phyloP scores from a whole-genome alignment of 2,113 vertebrate genomes.

The Opisthocomus hoazin region DNA sequence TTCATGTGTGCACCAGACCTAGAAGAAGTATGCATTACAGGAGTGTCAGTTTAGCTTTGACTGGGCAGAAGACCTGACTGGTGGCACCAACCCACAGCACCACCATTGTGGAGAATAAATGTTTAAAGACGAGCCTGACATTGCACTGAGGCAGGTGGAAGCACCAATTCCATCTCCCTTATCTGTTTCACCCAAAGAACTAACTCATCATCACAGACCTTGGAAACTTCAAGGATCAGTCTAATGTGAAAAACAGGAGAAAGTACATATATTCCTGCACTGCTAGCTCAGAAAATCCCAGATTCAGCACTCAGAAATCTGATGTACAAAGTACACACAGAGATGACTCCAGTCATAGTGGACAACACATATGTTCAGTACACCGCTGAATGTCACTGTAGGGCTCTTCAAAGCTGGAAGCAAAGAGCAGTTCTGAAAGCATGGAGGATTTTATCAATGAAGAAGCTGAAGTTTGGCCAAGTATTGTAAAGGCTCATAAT shows the following conservation, averaged over 20 bases:
- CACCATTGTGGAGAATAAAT: neutral
- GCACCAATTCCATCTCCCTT: neutral
- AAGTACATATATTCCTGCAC: neutral
- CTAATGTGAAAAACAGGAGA: neutral
- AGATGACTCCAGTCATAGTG: neutral
- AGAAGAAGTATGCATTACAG: neutral
- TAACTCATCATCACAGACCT: neutral
- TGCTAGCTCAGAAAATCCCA: neutral
- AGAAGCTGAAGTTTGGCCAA: neutral
- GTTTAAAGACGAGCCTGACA: neutral
- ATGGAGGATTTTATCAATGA: neutral
- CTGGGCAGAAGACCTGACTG: neutral
- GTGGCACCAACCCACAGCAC: neutral
- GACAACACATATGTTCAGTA: accelerated
- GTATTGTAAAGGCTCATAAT: neutral
- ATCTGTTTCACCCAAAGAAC: neutral
- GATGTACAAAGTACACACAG: neutral
- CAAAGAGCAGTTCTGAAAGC: neutral
- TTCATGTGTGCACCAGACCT: slow-evolving; percentile 86
- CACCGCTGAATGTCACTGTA: neutral
- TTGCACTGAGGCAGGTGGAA: neutral
- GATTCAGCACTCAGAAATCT: neutral
- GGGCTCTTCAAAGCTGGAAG: neutral
- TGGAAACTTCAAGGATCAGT: neutral
- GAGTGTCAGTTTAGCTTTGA: neutral